These are phyloP conservation scores for Platycnemis pennipes DNA, from an alignment of 2,888 invertebrate genomes.

Conservation along the genomic window DNA sequence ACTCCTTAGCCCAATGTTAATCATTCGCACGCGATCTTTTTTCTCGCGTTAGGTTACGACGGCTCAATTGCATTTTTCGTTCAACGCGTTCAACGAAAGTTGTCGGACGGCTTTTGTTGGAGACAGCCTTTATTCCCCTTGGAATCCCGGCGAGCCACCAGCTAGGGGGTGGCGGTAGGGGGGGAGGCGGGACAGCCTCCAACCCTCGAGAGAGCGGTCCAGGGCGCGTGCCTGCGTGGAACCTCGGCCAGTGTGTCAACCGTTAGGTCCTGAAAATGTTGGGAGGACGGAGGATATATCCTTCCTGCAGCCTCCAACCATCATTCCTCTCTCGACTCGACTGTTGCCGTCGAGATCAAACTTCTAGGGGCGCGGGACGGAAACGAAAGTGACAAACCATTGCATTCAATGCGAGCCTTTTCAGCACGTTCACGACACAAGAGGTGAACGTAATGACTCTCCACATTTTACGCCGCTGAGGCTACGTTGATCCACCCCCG, in stretches of 20 bases:
- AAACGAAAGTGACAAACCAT: neutral
- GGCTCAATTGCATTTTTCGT: too few species aligned
- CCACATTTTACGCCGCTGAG: neutral
- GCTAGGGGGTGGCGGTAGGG: too few species aligned
- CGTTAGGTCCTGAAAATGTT: slow-evolving; percentile 49
- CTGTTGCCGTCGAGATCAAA: neutral
- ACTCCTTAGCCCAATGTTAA: too few species aligned
- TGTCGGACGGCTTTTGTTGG: neutral
- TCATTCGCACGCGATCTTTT: too few species aligned
- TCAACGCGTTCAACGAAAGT: neutral
- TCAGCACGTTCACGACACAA: too few species aligned
- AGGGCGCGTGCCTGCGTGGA: neutral
- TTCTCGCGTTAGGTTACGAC: too few species aligned
- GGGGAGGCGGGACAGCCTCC: too few species aligned
- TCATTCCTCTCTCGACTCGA: neutral
- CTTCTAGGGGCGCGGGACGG: too few species aligned
- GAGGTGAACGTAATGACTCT: neutral
- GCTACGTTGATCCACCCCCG: neutral
- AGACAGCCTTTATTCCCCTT: neutral
- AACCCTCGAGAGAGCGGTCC: neutral
- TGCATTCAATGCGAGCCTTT: neutral
- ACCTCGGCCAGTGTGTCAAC: slow-evolving; percentile 59
- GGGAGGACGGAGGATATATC: neutral
- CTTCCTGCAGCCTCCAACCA: neutral
- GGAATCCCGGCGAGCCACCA: too few species aligned